Evolutionary conservation across 2,797 vertebrate species (phyloP), one percentile per base, ranked within the genome.

Genomic region (Limnodromus scolopaceus): DNA sequence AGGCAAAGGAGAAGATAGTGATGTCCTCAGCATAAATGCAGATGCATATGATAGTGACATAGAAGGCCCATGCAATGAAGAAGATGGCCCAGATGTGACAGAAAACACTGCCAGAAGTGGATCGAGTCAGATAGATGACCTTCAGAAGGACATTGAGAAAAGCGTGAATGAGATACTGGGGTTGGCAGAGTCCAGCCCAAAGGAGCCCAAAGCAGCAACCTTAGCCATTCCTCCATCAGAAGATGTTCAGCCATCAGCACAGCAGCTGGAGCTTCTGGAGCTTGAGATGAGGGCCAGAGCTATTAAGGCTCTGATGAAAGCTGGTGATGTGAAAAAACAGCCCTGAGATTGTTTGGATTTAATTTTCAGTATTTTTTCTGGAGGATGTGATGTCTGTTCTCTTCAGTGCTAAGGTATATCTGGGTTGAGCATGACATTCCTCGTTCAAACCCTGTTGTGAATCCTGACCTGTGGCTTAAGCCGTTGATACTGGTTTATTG

Each of bases 261-360:
- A 99, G 93, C 99, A 99, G 84, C 98, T 99, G 96, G 99, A 99
- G 94, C 98, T 99, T 19, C 98, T 99, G 64, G 99, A 99, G 97
- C 95, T 99, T 8, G 99, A 99, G 93, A 99, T 99, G 99, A 99
- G 99, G 84, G 99, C 99, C 2, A 98, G 99, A 89, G 99, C 99
- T 58, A 99, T 99, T 95, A 99, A 99, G 94, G 99, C 99, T 38
- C 97, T 99, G 23, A 99, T 99, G 99, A 99, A 99, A 97, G 99
- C 99, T 87, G 98, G 99, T 15, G 98, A 99, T 75, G 97, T 98
- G 20, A 99, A 99, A 89, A 99, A 98, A 64, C 92, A 98, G 69
- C 76, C 94, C 17, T 97, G 87, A 81, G 55, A 63, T 23, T 93
- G 70, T 88, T 96, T 68, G 80, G 81, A 77, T 93, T 84, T 53